Evolutionary conservation across 2,797 vertebrate genomes (phyloP), one percentile per base, ranked within the genome.

Genomic region (Craterocephalus amniculus): DNA sequence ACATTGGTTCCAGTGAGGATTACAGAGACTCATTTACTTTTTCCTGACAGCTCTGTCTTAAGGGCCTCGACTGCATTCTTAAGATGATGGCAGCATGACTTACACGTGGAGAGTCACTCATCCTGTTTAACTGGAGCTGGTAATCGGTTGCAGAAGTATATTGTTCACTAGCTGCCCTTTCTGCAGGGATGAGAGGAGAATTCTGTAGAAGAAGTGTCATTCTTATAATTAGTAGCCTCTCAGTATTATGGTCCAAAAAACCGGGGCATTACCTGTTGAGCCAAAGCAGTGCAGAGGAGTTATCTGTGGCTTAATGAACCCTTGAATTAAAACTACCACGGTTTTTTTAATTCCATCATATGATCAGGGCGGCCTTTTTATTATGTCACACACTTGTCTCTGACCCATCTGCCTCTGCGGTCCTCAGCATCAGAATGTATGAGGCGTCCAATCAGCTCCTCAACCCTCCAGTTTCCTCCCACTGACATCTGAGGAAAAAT

Each of bases 1-100:
- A 73, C 58, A 56, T 68, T 76, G 59, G 29, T 79, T 84, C 76
- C 58, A 78, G 63, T 13, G 72, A 83, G 87, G 90, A 91, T 89
- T 89, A 91, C 45, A 4, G 3, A 71, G 83, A 85, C 88, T 86
- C 83, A 85, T 90, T 91, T 81, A 88, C 86, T 88, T 84, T n/a
- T 83, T 76, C 81, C 78, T 31, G 75, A 82, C 85, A 70, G 84
- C 67, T 79, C 67, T 81, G 55, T 81, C 76, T 78, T 78, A 84
- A 85, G 68, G 43, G 63, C 78, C 63, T 61, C 55, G 12, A 26
- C 52, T 78, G 31, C 80, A 79, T 74, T 63, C 51, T 59, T 81
- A 73, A 83, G 58, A 74, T 10, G 78, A 79, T 55, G 80, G 67
- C 78, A 59, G 70, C 20, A 2, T 72, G 66, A 65, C 22, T 6